Percentiles rank a stretch among this genome's conserved stretches.
Conservation (phyloP, 2,888 invertebrate genomes). For the Nezara viridula region DNA sequence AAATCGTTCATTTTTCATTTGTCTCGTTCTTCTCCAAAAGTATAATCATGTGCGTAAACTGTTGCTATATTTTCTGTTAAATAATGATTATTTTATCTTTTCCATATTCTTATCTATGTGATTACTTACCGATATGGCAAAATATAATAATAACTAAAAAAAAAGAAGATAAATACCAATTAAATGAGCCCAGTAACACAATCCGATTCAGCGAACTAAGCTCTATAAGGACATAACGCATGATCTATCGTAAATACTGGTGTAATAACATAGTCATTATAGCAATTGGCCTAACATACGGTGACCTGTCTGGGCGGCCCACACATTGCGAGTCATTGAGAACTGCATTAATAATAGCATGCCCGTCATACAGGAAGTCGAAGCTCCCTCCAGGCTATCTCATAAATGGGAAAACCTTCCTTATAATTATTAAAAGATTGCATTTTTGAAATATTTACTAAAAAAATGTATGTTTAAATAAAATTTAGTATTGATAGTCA, state of each 20-base stretch:
- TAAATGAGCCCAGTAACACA: not conserved
- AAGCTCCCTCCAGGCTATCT: not conserved
- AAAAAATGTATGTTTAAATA: not conserved
- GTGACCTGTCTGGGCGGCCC: slow-evolving; percentile 2
- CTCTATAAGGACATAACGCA: not conserved
- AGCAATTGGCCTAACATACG: not conserved
- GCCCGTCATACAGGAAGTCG: not conserved
- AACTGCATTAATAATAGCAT: slow-evolving; percentile 13
- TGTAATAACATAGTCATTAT: not conserved
- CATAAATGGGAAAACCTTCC: not conserved
- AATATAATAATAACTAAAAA: not conserved
- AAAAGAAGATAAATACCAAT: not conserved
- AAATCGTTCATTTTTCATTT: too few relatives aligned
- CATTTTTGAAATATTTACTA: not conserved
- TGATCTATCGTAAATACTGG: not conserved
- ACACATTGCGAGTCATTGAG: slow-evolving; percentile 38
- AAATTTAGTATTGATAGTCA: too few relatives aligned
- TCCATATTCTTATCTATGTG: too few relatives aligned
- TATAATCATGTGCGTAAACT: too few relatives aligned
- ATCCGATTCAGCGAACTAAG: not conserved
- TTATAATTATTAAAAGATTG: not conserved
- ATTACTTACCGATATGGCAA: not conserved
- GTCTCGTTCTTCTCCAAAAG: too few relatives aligned
- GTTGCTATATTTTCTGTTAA: too few relatives aligned
- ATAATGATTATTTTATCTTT: too few relatives aligned